These are phyloP conservation scores for Poeciliopsis prolifica DNA, from an alignment of 2,113 vertebrate genomes.

Conservation along the genomic window DNA sequence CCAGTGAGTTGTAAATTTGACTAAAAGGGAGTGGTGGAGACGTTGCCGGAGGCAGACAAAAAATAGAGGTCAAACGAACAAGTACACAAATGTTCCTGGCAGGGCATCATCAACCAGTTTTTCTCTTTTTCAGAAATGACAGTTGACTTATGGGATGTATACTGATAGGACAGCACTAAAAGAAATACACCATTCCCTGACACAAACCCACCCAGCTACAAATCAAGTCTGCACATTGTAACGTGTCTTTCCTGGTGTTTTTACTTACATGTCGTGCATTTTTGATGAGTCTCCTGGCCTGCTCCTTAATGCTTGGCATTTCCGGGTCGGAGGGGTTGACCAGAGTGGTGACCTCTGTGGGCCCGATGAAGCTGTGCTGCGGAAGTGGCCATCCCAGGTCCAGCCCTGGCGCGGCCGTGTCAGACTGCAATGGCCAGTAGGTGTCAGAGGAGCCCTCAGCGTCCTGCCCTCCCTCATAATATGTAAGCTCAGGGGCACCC, in stretches of 20 bases:
- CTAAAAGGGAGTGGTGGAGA: constrained; percentile 44
- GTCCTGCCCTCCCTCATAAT: constrained; percentile 58
- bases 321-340: constrained; percentile 91
- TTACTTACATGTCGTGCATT: constrained; percentile 88
- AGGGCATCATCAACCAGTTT: constrained; percentile 3
- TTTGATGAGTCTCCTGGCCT: constrained; percentile 93
- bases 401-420: constrained; percentile 91
- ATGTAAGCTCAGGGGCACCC: constrained; percentile 73
- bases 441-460: constrained; percentile 92
- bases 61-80: not conserved
- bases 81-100: constrained; percentile 1
- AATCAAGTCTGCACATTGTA: not conserved
- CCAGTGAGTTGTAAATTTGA: not conserved
- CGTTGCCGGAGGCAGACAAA: constrained; percentile 29
- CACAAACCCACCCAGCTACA: not conserved
- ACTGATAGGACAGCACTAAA: not conserved
- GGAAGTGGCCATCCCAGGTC: constrained; percentile 94
- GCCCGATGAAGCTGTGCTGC: constrained; percentile 86
- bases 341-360: constrained; percentile 93
- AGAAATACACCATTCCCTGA: not conserved
- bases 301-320: constrained; percentile 94
- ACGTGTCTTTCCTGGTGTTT: not conserved
- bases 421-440: constrained; percentile 97
- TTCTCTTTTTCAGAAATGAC: not conserved
- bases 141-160: not conserved